Conservation (phyloP, 2,888 invertebrate species). For the Amiota communis region DNA sequence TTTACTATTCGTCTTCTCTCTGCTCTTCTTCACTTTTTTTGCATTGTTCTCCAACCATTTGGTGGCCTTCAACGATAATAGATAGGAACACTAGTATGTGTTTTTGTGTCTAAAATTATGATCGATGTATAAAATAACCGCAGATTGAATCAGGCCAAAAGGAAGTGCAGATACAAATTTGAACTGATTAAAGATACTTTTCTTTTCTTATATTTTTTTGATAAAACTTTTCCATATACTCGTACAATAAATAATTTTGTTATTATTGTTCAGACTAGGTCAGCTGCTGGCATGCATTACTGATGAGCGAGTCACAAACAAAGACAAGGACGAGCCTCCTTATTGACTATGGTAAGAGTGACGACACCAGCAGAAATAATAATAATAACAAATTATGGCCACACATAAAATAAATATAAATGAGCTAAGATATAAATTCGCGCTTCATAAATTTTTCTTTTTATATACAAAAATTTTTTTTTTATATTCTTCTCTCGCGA, state of each 20-base stretch:
- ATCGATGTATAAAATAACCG: slow-evolving; percentile 49
- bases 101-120: slow-evolving; percentile 52
- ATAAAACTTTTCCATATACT: not conserved
- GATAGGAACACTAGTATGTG: not conserved
- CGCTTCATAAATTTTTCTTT: not conserved
- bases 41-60: too few relatives aligned
- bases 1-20: slow-evolving; percentile 9
- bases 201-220: not conserved
- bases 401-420: slow-evolving; percentile 63
- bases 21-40: not conserved
- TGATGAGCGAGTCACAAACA: slow-evolving; percentile 53
- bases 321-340: slow-evolving; percentile 20
- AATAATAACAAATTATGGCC: slow-evolving; percentile 65
- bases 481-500: slow-evolving; percentile 53
- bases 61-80: too few relatives aligned
- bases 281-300: slow-evolving; percentile 66
- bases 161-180: not conserved
- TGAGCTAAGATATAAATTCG: slow-evolving; percentile 22
- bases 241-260: too few relatives aligned
- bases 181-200: not conserved
- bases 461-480: slow-evolving; percentile 22
- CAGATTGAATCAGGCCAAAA: too few relatives aligned
- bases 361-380: slow-evolving; percentile 36
- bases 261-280: slow-evolving; percentile 60
- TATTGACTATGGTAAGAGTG: not conserved